Base-by-base conservation (phyloP, 1,140 invertebrate species). In the Drosophila ambigua region DNA sequence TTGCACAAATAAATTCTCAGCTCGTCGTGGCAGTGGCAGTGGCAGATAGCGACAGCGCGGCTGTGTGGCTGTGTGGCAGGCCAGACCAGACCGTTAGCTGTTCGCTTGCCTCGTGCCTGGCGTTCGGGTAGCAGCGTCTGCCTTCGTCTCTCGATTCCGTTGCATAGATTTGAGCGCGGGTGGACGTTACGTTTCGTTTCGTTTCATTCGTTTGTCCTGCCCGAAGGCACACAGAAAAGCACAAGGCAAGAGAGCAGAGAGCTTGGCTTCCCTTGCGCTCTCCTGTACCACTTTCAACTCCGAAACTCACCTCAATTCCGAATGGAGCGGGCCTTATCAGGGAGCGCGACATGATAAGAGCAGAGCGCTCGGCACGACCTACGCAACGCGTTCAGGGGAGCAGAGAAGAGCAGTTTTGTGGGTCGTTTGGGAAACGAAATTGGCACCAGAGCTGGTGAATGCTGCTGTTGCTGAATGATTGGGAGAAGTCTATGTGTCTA, bases 1-100 rank as follows among this genome's bases (percentile, higher is more conserved):
- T 88, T 79, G 69, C 77, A 62, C 76, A 78, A 87, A 90, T 90
- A 83, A 87, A 83, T 90, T 84, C 65, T 83, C 65, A 79, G 68
- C 77, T 80, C 73, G 75, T 78, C 75, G 68, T 39, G 35, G 46
- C 20, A 16, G 16, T 16, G 16, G 16, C 59, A 54, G 55, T 45
- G 35, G 46, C 53, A 46, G 24, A 53, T 39, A 28, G 44, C 45
- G 52, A 35, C 43, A 28, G 45, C 55, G 53, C 28, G 50, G 54
- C 54, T 52, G 48, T 64, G 71, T 43, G 28, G 64, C 69, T 50
- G 63, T 53, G 54, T 41, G 26, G 64, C 69, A 53, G 63, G 44
- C 52, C 54, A 44, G 46, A 5, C 26, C 26, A 28, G 35, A 39
- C 35, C 11, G 11, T 39, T 39, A 39, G 35, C 35, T 13, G 11